Percentiles rank a stretch among this genome's conserved stretches.
phyloP scores from a whole-genome alignment of 2,888 invertebrate species.

The Congeria kusceri region DNA sequence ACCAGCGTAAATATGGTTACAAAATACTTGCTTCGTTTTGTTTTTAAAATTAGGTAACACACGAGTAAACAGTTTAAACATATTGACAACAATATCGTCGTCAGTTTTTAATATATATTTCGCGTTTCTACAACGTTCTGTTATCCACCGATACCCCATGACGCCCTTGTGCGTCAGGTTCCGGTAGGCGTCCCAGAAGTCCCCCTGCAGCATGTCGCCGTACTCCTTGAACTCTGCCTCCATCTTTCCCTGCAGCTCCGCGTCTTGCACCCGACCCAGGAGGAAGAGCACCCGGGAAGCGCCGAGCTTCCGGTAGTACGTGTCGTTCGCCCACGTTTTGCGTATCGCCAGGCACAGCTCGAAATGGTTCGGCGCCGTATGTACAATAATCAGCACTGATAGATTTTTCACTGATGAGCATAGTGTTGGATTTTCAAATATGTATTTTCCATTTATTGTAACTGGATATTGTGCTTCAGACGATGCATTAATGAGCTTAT shows the following conservation, averaged over 20 bases:
- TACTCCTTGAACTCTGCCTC: conserved; percentile 58
- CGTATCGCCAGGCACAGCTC: conserved; percentile 60
- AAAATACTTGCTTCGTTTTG: conserved; percentile 52
- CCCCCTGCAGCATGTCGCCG: conserved; percentile 72
- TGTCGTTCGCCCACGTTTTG: conserved; percentile 67
- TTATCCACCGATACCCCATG: conserved; percentile 74
- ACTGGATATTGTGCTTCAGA: not conserved
- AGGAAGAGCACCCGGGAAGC: conserved; percentile 63
- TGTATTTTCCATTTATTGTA: not conserved
- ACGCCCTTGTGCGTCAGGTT: conserved; percentile 74
- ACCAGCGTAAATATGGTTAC: conserved; percentile 55
- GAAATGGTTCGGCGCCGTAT: too few species aligned
- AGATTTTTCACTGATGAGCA: not conserved
- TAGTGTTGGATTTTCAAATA: not conserved
- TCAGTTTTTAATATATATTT: too few species aligned
- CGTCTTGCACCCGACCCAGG: conserved; percentile 61
- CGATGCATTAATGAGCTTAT: not conserved
- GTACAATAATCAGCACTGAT: too few species aligned
- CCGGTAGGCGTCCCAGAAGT: conserved; percentile 71
- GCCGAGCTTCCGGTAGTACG: conserved; percentile 55
- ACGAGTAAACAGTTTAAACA: conserved; percentile 37
- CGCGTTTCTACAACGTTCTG: too few species aligned
- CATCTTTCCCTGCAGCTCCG: conserved; percentile 46
- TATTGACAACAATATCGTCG: too few species aligned
- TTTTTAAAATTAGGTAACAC: conserved; percentile 34